Evolutionary conservation across 2,113 vertebrate species (phyloP).

Genomic region (Pomatorhinus ruficollis): DNA sequence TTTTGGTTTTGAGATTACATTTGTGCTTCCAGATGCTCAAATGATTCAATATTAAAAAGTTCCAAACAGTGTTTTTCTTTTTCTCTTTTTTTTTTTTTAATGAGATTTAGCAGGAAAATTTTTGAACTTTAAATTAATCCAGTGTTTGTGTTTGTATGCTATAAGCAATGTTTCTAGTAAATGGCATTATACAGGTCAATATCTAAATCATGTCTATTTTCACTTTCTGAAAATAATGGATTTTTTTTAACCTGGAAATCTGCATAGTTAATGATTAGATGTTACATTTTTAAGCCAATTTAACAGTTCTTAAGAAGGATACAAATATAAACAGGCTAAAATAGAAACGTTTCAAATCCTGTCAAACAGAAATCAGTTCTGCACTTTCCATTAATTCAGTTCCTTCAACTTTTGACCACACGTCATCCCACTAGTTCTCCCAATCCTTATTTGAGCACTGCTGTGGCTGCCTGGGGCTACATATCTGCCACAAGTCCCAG

Average conservation of each 20-base stretch:
- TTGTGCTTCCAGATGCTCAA: not conserved
- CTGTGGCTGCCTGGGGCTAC: not conserved
- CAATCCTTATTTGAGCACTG: not conserved
- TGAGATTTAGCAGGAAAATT: not conserved
- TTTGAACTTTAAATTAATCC: not conserved
- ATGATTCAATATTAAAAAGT: not conserved
- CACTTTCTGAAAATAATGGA: not conserved
- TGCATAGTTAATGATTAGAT: not conserved
- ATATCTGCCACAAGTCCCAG: rapidly evolving
- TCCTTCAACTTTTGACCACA: not conserved
- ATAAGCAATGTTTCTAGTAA: not conserved
- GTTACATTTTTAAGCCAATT: not conserved
- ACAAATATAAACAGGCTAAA: not conserved
- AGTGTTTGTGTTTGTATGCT: not conserved
- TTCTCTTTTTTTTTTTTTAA: too few species aligned
- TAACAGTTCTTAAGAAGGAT: not conserved
- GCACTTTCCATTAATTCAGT: not conserved
- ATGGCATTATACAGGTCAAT: rapidly evolving
- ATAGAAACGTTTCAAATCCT: not conserved
- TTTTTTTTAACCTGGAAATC: not conserved
- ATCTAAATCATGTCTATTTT: not conserved
- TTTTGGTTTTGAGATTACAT: not conserved
- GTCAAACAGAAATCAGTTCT: not conserved
- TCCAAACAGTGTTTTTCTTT: not conserved
- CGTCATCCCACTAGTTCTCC: not conserved